Percentiles rank a stretch among this genome's conserved stretches.
Evolutionary conservation across 1,140 invertebrate genomes (phyloP).

Genomic region (Leguminivora glycinivorella): DNA sequence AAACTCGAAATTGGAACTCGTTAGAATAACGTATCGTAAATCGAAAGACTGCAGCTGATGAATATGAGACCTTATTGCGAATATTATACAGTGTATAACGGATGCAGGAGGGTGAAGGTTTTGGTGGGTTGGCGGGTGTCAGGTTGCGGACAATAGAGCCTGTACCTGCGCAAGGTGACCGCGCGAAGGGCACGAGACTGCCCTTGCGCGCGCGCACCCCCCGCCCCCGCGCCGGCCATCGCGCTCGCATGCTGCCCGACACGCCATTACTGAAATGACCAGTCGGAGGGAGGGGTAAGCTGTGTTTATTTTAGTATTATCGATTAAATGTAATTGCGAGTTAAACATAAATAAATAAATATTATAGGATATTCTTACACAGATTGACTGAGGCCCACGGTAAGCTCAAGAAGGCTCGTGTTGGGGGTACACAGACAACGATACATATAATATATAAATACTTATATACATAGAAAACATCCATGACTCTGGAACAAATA

Average conservation of each 20-base stretch:
- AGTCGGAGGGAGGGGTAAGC: conserved; percentile 39
- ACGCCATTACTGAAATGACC: conserved; percentile 69
- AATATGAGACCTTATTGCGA: not conserved
- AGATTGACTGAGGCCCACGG: too few species aligned
- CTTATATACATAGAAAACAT: too few species aligned
- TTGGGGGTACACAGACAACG: too few species aligned
- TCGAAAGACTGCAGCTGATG: not conserved
- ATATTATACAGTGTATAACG: not conserved
- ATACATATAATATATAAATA: too few species aligned
- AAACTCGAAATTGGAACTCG: conserved; percentile 64
- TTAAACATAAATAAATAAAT: too few species aligned
- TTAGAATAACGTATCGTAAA: conserved; percentile 57
- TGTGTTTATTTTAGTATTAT: conserved; percentile 26
- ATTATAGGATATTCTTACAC: too few species aligned
- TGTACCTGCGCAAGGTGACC: conserved; percentile 72
- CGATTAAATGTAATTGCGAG: too few species aligned
- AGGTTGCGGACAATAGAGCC: conserved; percentile 72
- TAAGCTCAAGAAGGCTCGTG: too few species aligned
- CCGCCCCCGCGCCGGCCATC: conserved; percentile 38
- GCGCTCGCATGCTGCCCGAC: conserved; percentile 64
- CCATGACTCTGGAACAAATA: too few species aligned
- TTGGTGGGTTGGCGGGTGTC: conserved; percentile 56
- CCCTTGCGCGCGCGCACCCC: conserved; percentile 52
- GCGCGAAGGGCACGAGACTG: conserved; percentile 63
- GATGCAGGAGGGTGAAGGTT: conserved; percentile 22